Base-by-base conservation (phyloP, 2,888 invertebrate species). In the Hipparchia sbordonii region DNA sequence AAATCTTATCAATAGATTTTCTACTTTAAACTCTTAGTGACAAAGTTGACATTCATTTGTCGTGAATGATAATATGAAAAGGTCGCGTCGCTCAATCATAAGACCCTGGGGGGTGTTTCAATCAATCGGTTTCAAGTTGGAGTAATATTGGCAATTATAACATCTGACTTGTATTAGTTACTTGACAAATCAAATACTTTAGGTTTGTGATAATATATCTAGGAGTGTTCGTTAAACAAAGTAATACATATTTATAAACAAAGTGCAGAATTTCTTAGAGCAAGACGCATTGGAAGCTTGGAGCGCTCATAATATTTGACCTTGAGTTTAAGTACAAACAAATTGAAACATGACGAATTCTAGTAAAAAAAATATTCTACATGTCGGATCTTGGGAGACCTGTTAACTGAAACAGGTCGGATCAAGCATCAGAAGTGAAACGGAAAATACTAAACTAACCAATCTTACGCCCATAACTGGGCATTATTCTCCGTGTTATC, bases 111-210 rank as follows among this genome's bases (percentile, higher is more conserved):
- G 70, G 72, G 66, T 59, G 62, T 61, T 65, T 39, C 72, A 71
- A 67, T 69, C 73, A 76, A 71, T 74, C 56, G 52, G 52, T 66
- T 62, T 77, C 67, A 77, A 74, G 74, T 77, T 60, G 73, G 57
- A 69, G 68, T 72, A 68, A 73, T 75, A 75, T 75, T 75, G 74
- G 59, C 75, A 72, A 76, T 72, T 76, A 73, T 67, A 61, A 70
- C 54, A 67, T 67, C 70, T 70, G 70, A 63, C 46, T 60, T 52
- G 60, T 56, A 71, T 66, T 62, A 52, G 69, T 23, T 67, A 74
- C 72, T 39, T 61, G 23, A 69, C 51, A 65, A 59, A 69, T 48
- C 51, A 65, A 59, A 69, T 48, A 46, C 45, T 62, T 71, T 65
- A 51, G 33, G 33, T 7, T 45, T 39, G 39, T 39, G 6, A 39